A percentile compares a stretch with the other conserved stretches of the same genome.
phyloP scores from a whole-genome alignment of 2,888 invertebrate genomes.

The Eucera pruinosa region DNA sequence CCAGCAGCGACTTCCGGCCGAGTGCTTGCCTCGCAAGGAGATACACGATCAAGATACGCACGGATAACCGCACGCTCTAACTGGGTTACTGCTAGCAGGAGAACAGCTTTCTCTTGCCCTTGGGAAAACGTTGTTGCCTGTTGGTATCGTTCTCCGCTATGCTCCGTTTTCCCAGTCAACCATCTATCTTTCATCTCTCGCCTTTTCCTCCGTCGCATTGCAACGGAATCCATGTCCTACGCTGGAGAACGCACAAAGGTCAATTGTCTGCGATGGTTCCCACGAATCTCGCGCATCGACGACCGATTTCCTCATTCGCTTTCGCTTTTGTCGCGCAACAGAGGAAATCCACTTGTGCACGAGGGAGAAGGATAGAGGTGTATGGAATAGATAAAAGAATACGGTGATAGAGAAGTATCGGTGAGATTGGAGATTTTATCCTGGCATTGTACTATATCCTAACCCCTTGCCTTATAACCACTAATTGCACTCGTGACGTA shows the following conservation, averaged over 20 bases:
- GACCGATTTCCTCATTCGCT: slow-evolving; percentile 40
- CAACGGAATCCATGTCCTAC: slow-evolving; percentile 58
- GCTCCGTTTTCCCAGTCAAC: slow-evolving; percentile 29
- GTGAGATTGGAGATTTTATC: neutral
- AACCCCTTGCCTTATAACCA: too few relatives aligned
- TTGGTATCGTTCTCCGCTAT: slow-evolving; percentile 27
- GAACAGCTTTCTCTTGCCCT: slow-evolving; percentile 72
- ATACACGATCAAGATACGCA: slow-evolving; percentile 54
- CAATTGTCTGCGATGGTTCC: slow-evolving; percentile 34
- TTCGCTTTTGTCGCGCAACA: slow-evolving; percentile 20
- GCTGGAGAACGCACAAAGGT: slow-evolving; percentile 31
- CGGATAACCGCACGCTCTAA: slow-evolving; percentile 63
- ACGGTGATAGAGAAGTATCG: neutral
- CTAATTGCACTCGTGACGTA: too few relatives aligned
- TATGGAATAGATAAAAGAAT: too few relatives aligned
- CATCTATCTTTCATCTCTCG: slow-evolving; percentile 13
- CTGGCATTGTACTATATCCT: neutral
- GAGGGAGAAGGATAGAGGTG: too few relatives aligned
- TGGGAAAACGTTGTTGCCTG: slow-evolving; percentile 57
- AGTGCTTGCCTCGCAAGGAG: slow-evolving; percentile 45
- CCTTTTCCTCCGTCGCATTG: slow-evolving; percentile 50
- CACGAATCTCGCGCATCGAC: slow-evolving; percentile 21
- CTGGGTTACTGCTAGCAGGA: slow-evolving; percentile 69
- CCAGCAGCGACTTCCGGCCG: slow-evolving; percentile 58
- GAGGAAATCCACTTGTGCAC: slow-evolving; percentile 40